A percentile compares a stretch with the other conserved stretches of the same genome.
These are phyloP conservation scores for Bombus difficillimus DNA, from an alignment of 1,140 invertebrate species.

Conservation along the genomic window DNA sequence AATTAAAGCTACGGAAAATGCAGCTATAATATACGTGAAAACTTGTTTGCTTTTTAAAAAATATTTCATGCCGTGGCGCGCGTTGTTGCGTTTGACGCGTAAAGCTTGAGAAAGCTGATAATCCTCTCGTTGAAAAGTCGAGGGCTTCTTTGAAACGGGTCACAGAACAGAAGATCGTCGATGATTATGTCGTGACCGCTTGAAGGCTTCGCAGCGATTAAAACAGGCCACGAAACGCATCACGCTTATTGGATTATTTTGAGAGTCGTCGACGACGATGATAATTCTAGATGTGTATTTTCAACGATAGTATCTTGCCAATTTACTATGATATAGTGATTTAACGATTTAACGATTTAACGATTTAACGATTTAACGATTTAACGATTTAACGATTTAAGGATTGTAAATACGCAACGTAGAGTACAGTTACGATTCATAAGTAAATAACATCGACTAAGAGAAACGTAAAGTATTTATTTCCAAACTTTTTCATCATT, in stretches of 20 bases:
- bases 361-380: too few species aligned
- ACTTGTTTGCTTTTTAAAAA: too few species aligned
- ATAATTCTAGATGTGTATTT: background rate
- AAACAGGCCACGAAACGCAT: background rate
- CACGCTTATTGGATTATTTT: conserved; percentile 1
- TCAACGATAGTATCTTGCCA: background rate
- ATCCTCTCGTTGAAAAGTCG: conserved; percentile 23
- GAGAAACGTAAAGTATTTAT: too few species aligned
- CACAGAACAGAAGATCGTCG: conserved; percentile 32
- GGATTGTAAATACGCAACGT: background rate
- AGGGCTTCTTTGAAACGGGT: conserved; percentile 48
- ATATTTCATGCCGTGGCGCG: too few species aligned
- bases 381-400: background rate
- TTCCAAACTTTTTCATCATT: background rate
- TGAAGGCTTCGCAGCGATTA: conserved; percentile 19
- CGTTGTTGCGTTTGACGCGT: background rate
- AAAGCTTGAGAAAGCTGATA: background rate
- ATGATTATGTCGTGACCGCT: background rate
- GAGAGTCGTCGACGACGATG: background rate
- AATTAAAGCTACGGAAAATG: background rate
- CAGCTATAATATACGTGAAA: too few species aligned
- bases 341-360: background rate
- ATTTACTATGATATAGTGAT: background rate
- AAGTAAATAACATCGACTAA: too few species aligned
- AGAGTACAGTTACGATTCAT: too few species aligned